These are phyloP conservation scores for Limonius californicus DNA, from an alignment of 1,140 invertebrate species.

Conservation along the genomic window DNA sequence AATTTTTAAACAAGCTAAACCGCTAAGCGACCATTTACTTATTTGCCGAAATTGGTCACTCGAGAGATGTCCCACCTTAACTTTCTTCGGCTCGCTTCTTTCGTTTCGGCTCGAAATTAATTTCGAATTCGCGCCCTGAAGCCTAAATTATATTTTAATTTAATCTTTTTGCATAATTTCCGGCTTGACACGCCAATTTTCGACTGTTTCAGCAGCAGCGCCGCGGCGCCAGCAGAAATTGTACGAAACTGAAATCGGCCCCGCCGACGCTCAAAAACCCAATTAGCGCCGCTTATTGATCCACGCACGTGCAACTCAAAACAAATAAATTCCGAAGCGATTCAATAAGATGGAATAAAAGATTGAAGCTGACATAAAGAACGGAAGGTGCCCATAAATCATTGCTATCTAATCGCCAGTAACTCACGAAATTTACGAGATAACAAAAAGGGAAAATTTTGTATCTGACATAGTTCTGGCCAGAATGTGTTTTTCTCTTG, in stretches of 20 bases:
- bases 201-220: not conserved
- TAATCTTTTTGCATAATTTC: not conserved
- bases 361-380: not conserved
- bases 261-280: not conserved
- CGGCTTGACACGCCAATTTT: not conserved
- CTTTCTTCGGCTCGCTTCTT: not conserved
- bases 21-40: conserved; percentile 9
- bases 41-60: conserved; percentile 11
- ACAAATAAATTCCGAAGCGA: not conserved
- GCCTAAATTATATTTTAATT: not conserved
- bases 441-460: no score
- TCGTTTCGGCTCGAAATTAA: not conserved
- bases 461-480: no score
- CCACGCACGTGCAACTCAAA: not conserved
- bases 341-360: conserved; percentile 1
- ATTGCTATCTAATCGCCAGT: not conserved
- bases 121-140: not conserved
- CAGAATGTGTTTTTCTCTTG: no score
- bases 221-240: not conserved
- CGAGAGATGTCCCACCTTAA: not conserved
- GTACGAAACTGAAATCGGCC: not conserved
- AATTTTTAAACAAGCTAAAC: conserved; percentile 12
- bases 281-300: not conserved
- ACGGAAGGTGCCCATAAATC: not conserved
- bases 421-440: not conserved